Evolutionary conservation across 1,140 invertebrate genomes (phyloP).

Genomic region (Pseudomyrmex flavicornis): DNA sequence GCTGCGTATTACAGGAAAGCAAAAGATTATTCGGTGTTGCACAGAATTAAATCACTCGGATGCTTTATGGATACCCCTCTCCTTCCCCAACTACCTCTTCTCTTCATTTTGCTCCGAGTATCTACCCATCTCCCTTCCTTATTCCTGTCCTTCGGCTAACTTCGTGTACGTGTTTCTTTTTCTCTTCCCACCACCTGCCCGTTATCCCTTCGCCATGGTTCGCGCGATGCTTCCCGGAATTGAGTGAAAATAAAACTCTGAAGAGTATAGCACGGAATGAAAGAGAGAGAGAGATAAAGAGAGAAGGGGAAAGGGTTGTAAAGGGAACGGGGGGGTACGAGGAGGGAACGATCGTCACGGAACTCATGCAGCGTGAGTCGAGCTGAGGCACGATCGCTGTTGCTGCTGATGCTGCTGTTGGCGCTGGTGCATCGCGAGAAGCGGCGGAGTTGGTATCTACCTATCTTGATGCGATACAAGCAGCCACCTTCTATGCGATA

Average conservation of each 20-base stretch:
- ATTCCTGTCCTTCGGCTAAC: conserved; percentile 32
- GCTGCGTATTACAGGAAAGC: conserved; percentile 60
- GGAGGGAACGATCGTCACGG: conserved; percentile 80
- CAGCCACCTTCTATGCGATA: conserved; percentile 81
- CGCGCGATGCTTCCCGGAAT: conserved; percentile 76
- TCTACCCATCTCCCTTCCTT: conserved; percentile 40
- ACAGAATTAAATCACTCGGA: conserved; percentile 75
- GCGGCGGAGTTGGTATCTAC: conserved; percentile 76
- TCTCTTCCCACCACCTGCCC: conserved; percentile 52
- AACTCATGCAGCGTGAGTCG: conserved; percentile 83
- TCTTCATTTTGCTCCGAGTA: conserved; percentile 64
- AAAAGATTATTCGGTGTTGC: conserved; percentile 55
- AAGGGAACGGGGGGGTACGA: conserved; percentile 64
- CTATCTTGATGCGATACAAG: conserved; percentile 83
- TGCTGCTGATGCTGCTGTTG: conserved; percentile 63
- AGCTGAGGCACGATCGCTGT: conserved; percentile 78
- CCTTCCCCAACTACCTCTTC: conserved; percentile 48
- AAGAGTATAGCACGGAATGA: conserved; percentile 69
- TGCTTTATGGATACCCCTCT: conserved; percentile 52
- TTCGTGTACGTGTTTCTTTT: conserved; percentile 63
- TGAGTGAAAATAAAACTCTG: conserved; percentile 77
- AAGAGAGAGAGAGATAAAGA: conserved; percentile 40
- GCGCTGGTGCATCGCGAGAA: conserved; percentile 70
- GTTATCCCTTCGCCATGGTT: conserved; percentile 63
- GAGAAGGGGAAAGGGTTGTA: conserved; percentile 64